Evolutionary conservation across 2,888 invertebrate species (phyloP).

Genomic region (Desoria tigrina): DNA sequence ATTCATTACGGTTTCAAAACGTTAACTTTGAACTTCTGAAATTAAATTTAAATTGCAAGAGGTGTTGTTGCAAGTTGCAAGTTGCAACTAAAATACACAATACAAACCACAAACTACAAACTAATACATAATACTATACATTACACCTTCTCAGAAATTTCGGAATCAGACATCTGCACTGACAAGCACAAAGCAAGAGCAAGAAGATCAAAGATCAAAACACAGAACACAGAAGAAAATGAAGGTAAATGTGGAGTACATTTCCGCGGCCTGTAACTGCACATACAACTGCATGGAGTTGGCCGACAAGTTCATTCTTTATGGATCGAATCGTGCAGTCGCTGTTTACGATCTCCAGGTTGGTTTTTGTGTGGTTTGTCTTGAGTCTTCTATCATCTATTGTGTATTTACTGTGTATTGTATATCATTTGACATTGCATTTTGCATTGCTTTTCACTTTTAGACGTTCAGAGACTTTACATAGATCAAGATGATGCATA

Average conservation of each 20-base stretch:
- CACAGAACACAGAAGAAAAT: conserved; percentile 8
- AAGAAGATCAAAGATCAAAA: no score
- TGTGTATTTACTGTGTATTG: background rate
- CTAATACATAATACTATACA: no score
- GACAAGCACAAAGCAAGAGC: no score
- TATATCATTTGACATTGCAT: background rate
- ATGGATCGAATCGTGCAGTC: conserved; percentile 44
- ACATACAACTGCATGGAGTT: conserved; percentile 50
- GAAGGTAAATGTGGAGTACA: conserved; percentile 39
- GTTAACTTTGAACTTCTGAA: no score
- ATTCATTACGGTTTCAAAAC: no score
- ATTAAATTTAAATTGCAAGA: no score
- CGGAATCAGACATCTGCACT: no score
- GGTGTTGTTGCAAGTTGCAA: no score
- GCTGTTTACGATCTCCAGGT: conserved; percentile 48
- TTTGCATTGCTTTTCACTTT: background rate
- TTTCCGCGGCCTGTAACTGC: conserved; percentile 50
- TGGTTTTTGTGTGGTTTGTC: conserved; percentile 11
- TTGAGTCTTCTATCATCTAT: background rate
- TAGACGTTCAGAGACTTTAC: background rate
- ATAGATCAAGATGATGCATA: no score
- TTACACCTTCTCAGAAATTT: no score
- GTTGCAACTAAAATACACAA: no score
- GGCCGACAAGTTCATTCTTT: conserved; percentile 36
- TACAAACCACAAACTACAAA: no score